Evolutionary conservation across 53 echinoderm and acorn worm species (phyloP).

Genomic region (Crossaster papposus): DNA sequence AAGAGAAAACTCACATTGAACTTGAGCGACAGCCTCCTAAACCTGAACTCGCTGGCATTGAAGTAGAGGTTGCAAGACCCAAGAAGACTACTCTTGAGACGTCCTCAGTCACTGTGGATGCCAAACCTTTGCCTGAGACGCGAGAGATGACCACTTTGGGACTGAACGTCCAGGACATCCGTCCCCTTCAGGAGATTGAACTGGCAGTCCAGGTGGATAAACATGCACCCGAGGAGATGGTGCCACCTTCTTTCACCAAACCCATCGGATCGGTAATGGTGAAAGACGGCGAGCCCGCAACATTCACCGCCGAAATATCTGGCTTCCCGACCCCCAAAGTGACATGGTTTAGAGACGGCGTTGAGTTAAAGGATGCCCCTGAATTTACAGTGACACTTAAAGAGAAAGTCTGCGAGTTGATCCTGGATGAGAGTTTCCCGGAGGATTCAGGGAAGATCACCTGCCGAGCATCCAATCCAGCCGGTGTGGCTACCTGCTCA

Average conservation of each 20-base stretch:
- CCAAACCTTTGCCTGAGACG: conserved; percentile 55
- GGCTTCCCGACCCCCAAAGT: conserved; percentile 80
- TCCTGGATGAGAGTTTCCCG: conserved; percentile 88
- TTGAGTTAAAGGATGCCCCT: conserved; percentile 78
- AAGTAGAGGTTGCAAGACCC: conserved; percentile 37
- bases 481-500: conserved; percentile 82
- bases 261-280: conserved; percentile 76
- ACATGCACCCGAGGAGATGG: conserved; percentile 68
- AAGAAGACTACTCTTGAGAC: conserved; percentile 49
- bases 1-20: conserved; percentile 55
- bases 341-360: conserved; percentile 76
- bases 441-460: conserved; percentile 88
- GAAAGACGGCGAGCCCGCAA: conserved; percentile 79
- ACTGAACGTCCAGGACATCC: conserved; percentile 71
- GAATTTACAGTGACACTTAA: conserved; percentile 78
- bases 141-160: conserved; percentile 72
- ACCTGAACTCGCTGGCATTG: conserved; percentile 41
- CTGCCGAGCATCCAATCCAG: conserved; percentile 80
- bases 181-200: conserved; percentile 74
- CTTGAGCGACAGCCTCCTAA: conserved; percentile 16
- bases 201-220: conserved; percentile 73
- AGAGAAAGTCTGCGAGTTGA: conserved; percentile 70
- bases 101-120: conserved; percentile 56
- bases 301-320: conserved; percentile 72
- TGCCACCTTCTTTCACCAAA: conserved; percentile 82